These are phyloP conservation scores for Atlantisia rogersi DNA, from an alignment of 2,113 vertebrate genomes.

Conservation along the genomic window DNA sequence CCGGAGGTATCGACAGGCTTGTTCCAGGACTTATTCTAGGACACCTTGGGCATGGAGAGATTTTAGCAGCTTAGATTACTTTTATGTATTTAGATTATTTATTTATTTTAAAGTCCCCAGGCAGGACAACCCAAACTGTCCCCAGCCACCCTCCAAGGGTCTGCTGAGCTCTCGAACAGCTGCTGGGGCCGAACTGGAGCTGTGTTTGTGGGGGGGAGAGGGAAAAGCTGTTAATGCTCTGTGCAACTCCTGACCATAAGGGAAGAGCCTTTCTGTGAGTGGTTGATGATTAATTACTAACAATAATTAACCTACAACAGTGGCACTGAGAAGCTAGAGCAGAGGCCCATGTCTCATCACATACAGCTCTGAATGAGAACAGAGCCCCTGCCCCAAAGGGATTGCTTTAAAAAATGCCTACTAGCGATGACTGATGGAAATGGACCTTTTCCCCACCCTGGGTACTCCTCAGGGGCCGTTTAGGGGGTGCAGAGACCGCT, in stretches of 20 bases:
- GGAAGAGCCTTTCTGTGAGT: neutral
- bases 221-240: neutral
- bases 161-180: neutral
- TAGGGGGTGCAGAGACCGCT: rapidly evolving
- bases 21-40: neutral
- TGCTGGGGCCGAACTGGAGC: neutral
- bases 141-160: neutral
- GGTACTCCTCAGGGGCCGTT: neutral
- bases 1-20: neutral
- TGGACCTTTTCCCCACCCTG: neutral
- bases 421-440: neutral
- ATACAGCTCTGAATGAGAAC: neutral
- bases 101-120: neutral
- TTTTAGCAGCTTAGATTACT: neutral
- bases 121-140: neutral
- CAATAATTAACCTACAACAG: constrained; percentile 26
- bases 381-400: neutral
- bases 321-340: neutral
- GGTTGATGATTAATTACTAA: constrained; percentile 14
- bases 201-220: neutral
- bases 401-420: neutral
- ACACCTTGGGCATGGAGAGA: neutral
- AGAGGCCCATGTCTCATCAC: neutral
- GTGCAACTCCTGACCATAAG: neutral
- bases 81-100: neutral